Base-by-base conservation (phyloP, 2,113 vertebrate genomes). In the Gadus chalcogrammus region DNA sequence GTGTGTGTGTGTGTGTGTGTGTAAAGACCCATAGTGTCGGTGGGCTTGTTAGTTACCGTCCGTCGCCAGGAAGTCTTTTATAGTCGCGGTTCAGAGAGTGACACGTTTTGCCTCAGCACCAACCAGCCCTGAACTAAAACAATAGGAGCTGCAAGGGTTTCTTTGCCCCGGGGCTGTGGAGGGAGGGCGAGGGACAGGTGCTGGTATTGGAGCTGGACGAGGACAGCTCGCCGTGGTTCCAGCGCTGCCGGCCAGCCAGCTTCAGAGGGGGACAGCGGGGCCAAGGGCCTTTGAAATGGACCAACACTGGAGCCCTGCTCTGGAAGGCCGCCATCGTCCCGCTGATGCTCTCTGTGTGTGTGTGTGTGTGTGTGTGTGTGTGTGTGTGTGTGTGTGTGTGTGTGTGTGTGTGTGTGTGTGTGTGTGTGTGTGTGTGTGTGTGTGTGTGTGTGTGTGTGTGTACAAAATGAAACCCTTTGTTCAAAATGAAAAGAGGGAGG, bases 231-330 rank as follows among this genome's bases (percentile, higher is more conserved):
- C 79, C 87, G 78, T 80, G 82, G 78, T 85, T 85, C 76, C 74
- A 61, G 75, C 79, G 80, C 77, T 79, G 85, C 76, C 58, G 75
- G 65, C 61, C 70, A 72, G 79, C 78, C 69, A 75, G 75, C 83
- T 78, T 89, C 86, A 88, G 82, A 70, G 84, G 79, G 31, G 31
- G 77, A 82, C 69, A 64, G 70, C 72, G 18, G 83, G 31, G 85
- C 76, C 82, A 87, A 87, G 83, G 78, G 67, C 74, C 87, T 89
- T 85, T 88, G 85, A 91, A 87, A 84, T 22, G n/a, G 17, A 71
- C 75, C 70, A 72, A 85, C 84, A 79, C 71, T 65, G 80, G 83
- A 88, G 77, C 80, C 80, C 78, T 78, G 78, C 80, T 70, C 75
- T 86, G 88, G 88, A 87, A 13, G 15, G 61, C 73, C 67, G 85